Percentiles rank a stretch among this genome's conserved stretches.
phyloP scores from a whole-genome alignment of 1,140 invertebrate genomes.

The Heliconius hermathena region DNA sequence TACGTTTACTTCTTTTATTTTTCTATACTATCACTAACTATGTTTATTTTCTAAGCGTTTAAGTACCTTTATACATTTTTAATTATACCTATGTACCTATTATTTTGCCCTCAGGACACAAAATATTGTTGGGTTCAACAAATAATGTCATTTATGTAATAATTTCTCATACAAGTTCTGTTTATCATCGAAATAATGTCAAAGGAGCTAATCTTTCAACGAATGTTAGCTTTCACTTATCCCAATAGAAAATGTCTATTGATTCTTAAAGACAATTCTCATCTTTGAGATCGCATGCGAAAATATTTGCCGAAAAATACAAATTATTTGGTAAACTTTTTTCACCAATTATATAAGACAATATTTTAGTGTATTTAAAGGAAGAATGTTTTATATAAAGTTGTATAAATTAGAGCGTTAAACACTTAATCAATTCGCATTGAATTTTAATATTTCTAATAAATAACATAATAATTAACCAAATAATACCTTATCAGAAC shows the following conservation, averaged over 20 bases:
- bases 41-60: no score
- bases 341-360: no score
- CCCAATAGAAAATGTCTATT: conserved; percentile 36
- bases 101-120: background rate
- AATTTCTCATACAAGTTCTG: conserved; percentile 21
- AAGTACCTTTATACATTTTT: no score
- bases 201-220: conserved; percentile 40
- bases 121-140: background rate
- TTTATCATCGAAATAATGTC: conserved; percentile 33
- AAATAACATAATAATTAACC: no score
- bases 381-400: no score
- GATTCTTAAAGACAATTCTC: conserved; percentile 25
- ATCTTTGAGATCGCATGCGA: background rate
- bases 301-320: background rate
- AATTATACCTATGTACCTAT: no score
- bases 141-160: background rate
- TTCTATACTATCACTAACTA: no score
- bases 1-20: no score
- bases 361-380: no score
- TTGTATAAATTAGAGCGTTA: no score
- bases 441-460: no score
- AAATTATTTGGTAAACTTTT: background rate
- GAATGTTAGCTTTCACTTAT: conserved; percentile 39
- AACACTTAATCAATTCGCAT: no score
- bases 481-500: conserved; percentile 83